Base-by-base conservation (phyloP, 2,113 vertebrate species). In the Psettodes erumei region DNA sequence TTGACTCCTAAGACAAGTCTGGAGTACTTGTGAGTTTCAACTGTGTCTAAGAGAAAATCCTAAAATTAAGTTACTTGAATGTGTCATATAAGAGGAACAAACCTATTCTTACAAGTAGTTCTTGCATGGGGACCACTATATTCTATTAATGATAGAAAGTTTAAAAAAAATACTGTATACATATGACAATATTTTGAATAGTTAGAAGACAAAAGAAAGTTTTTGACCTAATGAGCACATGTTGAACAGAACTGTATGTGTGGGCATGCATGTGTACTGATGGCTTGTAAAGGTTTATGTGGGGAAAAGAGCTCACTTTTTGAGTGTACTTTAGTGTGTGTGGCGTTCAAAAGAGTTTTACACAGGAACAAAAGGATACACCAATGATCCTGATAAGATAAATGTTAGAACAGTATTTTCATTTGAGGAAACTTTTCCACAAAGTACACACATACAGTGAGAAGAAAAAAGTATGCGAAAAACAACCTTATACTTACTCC, bases 371-470 rank as follows among this genome's bases (percentile, higher is more conserved):
- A 70, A 70, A 62, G 27, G 35, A 61, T 47, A 76, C 68, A 72
- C 33, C 33, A 45, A n/a, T 63, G 77, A 85, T 68, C 82, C 77
- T 45, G 61, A 30, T 66, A 48, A 72, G 55, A 60, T 48, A 69
- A 75, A 74, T 25, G 48, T 75, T 58, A 30, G 2, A 23, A 23
- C 19, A 45, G 7, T 33, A 66, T 63, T 81, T 81, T 85, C 60
- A 65, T 65, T 53, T 66, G 1, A 59, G 51, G 62, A 68, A 73
- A 72, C 21, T 8, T 45, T 59, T 28, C 8, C 19, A 8, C 10
- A 54, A 25, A 8, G 15, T 7, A 54, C 43, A 53, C 23, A 38
- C 33, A 69, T 10, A 55, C 32, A 59, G 18, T 45, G 19, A 7
- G 2, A 25, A 21, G n/a, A n/a, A 37, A 38, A 10, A 23, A 12